Evolutionary conservation across 2,797 vertebrate genomes (phyloP), one percentile per base, ranked within the genome.

Genomic region (Somateria mollissima): DNA sequence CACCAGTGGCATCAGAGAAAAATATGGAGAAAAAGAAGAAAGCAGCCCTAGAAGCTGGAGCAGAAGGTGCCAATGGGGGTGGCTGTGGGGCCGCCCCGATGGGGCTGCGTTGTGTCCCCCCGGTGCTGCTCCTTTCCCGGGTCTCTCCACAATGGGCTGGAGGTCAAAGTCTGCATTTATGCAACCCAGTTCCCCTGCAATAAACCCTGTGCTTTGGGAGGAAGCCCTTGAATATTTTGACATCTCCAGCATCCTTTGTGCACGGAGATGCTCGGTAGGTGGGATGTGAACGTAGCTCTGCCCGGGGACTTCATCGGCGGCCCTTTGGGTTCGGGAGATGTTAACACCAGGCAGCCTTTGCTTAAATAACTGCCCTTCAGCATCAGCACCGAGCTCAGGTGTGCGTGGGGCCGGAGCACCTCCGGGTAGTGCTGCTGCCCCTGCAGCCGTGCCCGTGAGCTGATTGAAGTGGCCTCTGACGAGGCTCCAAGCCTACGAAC

Each of bases 61-160:
- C 32, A 73, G 49, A 24, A 12, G 2, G 57, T 11, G 20, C 25
- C 37, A 49, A 39, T 28, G 1, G 25, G 65, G 60, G 6, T 1
- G 16, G 2, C 1, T 2, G 21, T 2, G 47, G 7, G 36, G 45
- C 30, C 25, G 2, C 27, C 32, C 1, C 0, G 15, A 60, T 21
- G 61, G 16, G 56, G n/a, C 27, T 5, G 25, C 18, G 69, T 30
- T 30, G 6, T 27, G 58, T 53, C 74, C 12, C 2, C 1, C 58
- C 37, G 39, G 11, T 18, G 39, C 36, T 37, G 53, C 58, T n/a
- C 58, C 43, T 49, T 70, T 56, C 11, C 58, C 47, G 32, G 57
- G 8, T 71, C 64, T 45, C 79, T 51, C 80, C 34, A 16, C n/a
- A 8, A 3, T 3, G 77, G 76, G 43, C 43, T 58, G 5, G 37